phyloP scores from a whole-genome alignment of 1,140 invertebrate genomes.

The Bombus picipes region DNA sequence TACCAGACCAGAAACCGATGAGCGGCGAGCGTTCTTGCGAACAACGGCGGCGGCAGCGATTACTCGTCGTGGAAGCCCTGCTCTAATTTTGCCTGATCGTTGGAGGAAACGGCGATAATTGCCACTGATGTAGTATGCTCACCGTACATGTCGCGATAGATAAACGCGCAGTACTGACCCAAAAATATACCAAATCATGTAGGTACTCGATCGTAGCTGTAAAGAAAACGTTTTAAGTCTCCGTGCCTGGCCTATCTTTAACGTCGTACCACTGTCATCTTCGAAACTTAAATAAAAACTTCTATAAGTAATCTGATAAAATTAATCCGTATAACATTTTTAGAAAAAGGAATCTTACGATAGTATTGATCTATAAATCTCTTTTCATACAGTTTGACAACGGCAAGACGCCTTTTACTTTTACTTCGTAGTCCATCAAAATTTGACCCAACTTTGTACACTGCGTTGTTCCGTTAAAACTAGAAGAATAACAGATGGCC shows the following conservation, averaged over 20 bases:
- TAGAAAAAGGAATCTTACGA: neutral
- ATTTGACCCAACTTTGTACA: neutral
- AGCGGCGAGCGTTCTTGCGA: constrained; percentile 14
- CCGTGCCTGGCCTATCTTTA: constrained; percentile 34
- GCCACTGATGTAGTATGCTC: constrained; percentile 8
- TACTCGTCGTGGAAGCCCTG: constrained; percentile 17
- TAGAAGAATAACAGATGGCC: constrained; percentile 49
- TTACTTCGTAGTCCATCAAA: neutral
- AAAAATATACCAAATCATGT: neutral
- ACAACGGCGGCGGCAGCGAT: constrained; percentile 67
- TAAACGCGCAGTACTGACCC: constrained; percentile 28
- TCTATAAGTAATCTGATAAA: too few species aligned
- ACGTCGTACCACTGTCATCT: neutral
- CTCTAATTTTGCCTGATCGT: neutral
- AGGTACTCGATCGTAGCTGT: constrained; percentile 26
- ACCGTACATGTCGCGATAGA: neutral
- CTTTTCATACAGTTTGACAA: neutral
- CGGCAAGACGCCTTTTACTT: neutral
- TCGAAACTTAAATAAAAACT: neutral
- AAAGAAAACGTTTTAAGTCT: constrained; percentile 47
- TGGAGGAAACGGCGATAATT: constrained; percentile 18
- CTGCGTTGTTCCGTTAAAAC: neutral
- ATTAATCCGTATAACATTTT: too few species aligned
- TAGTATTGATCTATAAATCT: neutral
- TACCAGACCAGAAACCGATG: constrained; percentile 15